Base-by-base conservation (phyloP, 2,797 vertebrate species). In the Lacerta agilis region DNA sequence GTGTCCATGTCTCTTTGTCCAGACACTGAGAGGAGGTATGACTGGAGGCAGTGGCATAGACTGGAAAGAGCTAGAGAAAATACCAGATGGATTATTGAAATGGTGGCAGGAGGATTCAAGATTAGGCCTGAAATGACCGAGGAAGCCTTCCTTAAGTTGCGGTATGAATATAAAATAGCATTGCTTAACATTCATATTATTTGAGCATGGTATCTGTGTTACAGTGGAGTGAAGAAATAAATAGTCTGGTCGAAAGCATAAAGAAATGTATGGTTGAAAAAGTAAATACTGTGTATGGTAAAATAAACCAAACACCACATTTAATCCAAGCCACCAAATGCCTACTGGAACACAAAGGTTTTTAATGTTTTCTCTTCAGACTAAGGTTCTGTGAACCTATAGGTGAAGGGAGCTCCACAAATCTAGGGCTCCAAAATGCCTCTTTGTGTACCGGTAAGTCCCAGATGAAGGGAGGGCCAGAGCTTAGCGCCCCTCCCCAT, bases 21-120 rank as follows among this genome's bases (percentile, higher is more conserved):
- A 2, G 13, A 58, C 5, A 1, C 2, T 66, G 76, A 29, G 66
- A 89, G 23, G 75, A 61, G 25, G 23, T 10, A 80, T 49, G 8
- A 84, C 43, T 72, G 33, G 27, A 82, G 11, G 3, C 3, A 38
- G 86, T 29, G 23, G 66, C 66, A 36, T 66, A 73, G 15, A 55
- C 11, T 20, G 38, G 69, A 18, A 91, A n/a, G 13, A 75, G 49
- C 69, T 66, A 45, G 69, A 78, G 67, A 71, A 83, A 90, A 82
- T 43, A 71, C 10, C 80, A 15, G 64, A 43, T 87, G 79, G 33
- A 27, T 75, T 87, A 73, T 66, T 72, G n/a, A 91, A 86, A 71
- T 20, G 82, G 9, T 43, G 79, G 79, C 38, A 43, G 23, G 41
- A 79, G 38, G 87, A 45, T 45, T 4, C 1, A 13, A 29, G 38